Base-by-base conservation (phyloP, 2,797 vertebrate genomes). In the Rhinophrynus dorsalis region DNA sequence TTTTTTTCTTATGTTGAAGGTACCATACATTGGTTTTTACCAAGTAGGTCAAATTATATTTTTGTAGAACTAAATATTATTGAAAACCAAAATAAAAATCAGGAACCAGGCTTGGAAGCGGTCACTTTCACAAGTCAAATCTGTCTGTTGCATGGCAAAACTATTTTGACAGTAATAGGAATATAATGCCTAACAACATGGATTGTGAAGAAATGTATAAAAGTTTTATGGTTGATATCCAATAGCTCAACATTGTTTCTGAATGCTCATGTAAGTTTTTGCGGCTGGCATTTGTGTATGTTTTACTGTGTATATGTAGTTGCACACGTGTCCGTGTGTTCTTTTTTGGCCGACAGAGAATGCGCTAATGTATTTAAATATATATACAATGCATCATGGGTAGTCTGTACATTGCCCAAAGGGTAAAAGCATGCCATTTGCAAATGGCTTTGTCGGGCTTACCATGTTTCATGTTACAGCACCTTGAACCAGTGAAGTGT, bases 1-100 rank as follows among this genome's bases (percentile, higher is more conserved):
- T 59, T n/a, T 65, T 64, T 58, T 44, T 26, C 3, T 59, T 59
- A n/a, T 59, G 24, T 60, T 55, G 29, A 33, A 27, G 68, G 61
- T 65, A 65, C 68, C 52, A 47, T 50, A 48, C 55, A 56, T 57
- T 50, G 21, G 35, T 72, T 64, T 67, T 64, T 71, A 64, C 68
- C 42, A 20, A 32, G 60, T 48, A 17, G 60, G 32, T 63, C 38
- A 64, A 64, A 56, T 50, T 72, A 51, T 72, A 72, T 72, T 72
- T 72, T 72, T 72, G 61, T 72, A 72, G 68, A 65, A 71, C 20
- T 45, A 44, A 23, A 48, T 68, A 40, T 63, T 51, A 48, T 48
- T 13, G 20, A 52, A 65, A 72, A 72, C 52, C 60, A 72, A 72
- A 71, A 65, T 64, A 26, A 71, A 56, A 47, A 30, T 5, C 11